These are phyloP conservation scores for Bufotes viridis DNA, from an alignment of 2,797 vertebrate species.

Conservation along the genomic window DNA sequence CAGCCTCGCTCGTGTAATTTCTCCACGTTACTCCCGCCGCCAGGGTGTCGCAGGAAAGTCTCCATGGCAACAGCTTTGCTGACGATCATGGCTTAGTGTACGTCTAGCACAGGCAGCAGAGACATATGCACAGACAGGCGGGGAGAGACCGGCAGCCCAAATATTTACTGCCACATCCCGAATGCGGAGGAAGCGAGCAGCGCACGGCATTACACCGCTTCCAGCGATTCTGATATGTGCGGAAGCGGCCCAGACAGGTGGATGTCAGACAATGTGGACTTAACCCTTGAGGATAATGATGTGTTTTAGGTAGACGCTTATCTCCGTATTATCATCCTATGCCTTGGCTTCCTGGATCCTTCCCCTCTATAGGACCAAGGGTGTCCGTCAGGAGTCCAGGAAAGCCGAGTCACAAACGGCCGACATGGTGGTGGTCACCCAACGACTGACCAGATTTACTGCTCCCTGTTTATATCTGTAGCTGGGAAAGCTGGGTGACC, in stretches of 20 bases:
- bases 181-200: background rate
- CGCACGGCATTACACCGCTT: background rate
- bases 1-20: background rate
- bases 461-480: too few species aligned
- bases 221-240: background rate
- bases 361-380: too few species aligned
- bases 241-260: too few species aligned
- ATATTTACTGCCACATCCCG: background rate
- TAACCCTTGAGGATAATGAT: too few species aligned
- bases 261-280: background rate
- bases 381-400: background rate
- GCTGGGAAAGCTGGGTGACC: too few species aligned
- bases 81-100: background rate
- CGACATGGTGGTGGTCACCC: too few species aligned
- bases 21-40: background rate
- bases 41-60: background rate
- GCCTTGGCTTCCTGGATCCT: too few species aligned
- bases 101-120: background rate
- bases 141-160: background rate
- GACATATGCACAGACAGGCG: constrained; percentile 18
- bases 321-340: background rate
- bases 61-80: background rate
- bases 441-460: too few species aligned
- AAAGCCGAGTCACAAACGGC: background rate
- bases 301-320: background rate